A percentile compares a stretch with the other conserved stretches of the same genome.
These are phyloP conservation scores for Poecilobothrus nobilitatus DNA, from an alignment of 2,888 invertebrate species.

Conservation along the genomic window DNA sequence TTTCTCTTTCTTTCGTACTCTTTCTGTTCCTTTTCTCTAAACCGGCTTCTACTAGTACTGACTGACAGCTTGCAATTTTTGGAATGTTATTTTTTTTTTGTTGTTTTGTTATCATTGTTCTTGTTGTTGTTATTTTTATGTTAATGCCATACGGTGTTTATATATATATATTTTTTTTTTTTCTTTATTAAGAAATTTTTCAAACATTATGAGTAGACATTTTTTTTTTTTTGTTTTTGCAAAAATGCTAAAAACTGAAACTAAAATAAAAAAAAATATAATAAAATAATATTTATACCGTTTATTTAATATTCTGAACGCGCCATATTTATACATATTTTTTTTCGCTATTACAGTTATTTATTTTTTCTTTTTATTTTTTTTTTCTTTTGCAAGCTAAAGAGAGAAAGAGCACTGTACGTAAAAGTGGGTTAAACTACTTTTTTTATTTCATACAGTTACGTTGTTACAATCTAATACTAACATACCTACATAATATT, in stretches of 20 bases:
- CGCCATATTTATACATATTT: background rate
- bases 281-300: background rate
- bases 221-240: background rate
- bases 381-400: background rate
- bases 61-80: too few relatives aligned
- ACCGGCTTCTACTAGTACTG: too few relatives aligned
- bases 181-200: background rate
- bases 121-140: background rate
- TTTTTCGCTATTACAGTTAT: background rate
- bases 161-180: background rate
- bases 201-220: background rate
- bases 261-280: too few relatives aligned
- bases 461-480: too few relatives aligned
- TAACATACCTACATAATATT: too few relatives aligned
- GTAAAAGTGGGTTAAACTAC: slow-evolving; percentile 2
- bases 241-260: too few relatives aligned
- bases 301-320: slow-evolving; percentile 4
- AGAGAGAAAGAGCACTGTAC: slow-evolving; percentile 2
- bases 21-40: too few relatives aligned
- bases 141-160: background rate
- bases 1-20: too few relatives aligned
- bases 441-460: background rate
- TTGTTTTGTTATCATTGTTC: too few relatives aligned
- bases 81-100: too few relatives aligned
- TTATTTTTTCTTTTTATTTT: too few relatives aligned